Evolutionary conservation across 2,888 invertebrate genomes (phyloP), one percentile per base, ranked within the genome.

Genomic region (Cryptus viduatorius): DNA sequence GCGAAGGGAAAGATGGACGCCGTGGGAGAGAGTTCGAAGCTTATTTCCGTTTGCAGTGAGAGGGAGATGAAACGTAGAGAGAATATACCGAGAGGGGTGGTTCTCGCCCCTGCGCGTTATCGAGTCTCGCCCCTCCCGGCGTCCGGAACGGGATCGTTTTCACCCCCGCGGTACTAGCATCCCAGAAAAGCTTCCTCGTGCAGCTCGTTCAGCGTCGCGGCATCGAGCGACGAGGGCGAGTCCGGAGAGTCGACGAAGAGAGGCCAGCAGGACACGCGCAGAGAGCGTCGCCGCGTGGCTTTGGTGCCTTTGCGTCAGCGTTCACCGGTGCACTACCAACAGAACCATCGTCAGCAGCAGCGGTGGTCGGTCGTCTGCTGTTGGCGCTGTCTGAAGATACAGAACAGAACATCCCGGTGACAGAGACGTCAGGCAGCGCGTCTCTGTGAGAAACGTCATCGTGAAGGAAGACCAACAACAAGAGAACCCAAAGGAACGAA

Each of bases 261-360:
- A 77, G 79, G 37, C 64, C 78, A 31, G 59, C 19, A 90, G 89
- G 90, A 80, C 67, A 61, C 72, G 83, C 80, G 89, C 89, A 85
- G 88, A 89, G 90, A 95, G 94, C 95, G 94, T 94, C 94, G 95
- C 94, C 94, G 95, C 94, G 94, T 94, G 94, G 93, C 93, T 94
- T 92, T 94, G 93, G 94, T 94, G 93, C 93, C 94, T 61, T 29
- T 14, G 31, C 31, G 93, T 93, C 90, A 94, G 94, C 95, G 95
- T 95, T 94, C 72, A 53, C 77, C 95, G 95, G 95, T 95, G 95
- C 95, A 94, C 94, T 94, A 93, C 94, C 93, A 94, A 94, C 69
- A 77, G 65, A 82, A 94, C 93, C 87, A 94, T 94, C 93, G 67
- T 69, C 84, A 84, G 71, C 68, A 71, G 78, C 81, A 53, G 53